Conservation (phyloP, 1,140 invertebrate genomes). For the Delia radicum region DNA sequence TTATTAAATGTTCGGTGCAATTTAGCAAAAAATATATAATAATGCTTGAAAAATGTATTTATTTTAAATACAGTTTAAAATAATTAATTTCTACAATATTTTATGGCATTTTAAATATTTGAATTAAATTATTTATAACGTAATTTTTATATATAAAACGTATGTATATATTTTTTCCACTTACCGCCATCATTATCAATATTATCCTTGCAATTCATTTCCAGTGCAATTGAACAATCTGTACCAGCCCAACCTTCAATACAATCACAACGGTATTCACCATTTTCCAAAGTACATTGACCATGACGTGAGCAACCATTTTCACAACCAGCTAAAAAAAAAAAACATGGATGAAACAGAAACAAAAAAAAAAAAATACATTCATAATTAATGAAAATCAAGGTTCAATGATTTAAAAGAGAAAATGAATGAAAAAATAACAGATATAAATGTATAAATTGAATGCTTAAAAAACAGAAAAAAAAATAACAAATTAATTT, state of each 20-base stretch:
- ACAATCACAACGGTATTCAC: slow-evolving; percentile 90
- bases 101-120: neutral
- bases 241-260: slow-evolving; percentile 87
- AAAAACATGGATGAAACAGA: neutral
- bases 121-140: neutral
- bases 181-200: slow-evolving; percentile 96
- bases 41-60: neutral
- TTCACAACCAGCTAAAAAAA: slow-evolving; percentile 85
- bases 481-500: neutral
- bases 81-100: neutral
- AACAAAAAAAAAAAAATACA: neutral
- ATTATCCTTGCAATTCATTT: slow-evolving; percentile 91
- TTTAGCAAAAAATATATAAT: neutral
- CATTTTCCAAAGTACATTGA: slow-evolving; percentile 79
- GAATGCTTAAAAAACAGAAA: neutral
- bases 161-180: slow-evolving; percentile 32
- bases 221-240: slow-evolving; percentile 86
- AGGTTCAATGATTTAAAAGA: slow-evolving; percentile 19
- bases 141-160: neutral
- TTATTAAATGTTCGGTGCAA: too few species aligned
- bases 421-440: neutral
- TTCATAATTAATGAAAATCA: slow-evolving; percentile 24
- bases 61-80: neutral
- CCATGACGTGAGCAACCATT: slow-evolving; percentile 90
- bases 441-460: neutral